Evolutionary conservation across 64 coral and sea anemone species (phyloP).

Genomic region (Pocillopora damicornis): DNA sequence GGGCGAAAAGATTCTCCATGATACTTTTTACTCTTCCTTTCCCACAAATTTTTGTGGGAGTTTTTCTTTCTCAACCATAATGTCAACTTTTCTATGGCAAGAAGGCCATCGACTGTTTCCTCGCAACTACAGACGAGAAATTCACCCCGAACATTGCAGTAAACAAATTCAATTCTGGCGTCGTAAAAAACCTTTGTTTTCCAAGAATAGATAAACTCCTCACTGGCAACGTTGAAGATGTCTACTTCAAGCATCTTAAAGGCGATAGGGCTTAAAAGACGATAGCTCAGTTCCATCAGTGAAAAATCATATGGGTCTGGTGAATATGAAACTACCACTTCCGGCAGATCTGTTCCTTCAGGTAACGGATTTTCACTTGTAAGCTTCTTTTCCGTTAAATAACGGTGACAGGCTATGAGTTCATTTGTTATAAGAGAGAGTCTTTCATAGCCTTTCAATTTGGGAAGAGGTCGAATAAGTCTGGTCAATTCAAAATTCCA

Average conservation of each 20-base stretch:
- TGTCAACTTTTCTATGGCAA: background rate
- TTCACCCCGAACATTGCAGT: background rate
- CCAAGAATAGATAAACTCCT: background rate
- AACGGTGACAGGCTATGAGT: background rate
- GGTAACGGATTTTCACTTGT: too few relatives aligned
- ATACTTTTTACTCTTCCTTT: background rate
- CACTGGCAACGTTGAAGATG: background rate
- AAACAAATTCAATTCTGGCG: background rate
- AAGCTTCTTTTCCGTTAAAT: too few relatives aligned
- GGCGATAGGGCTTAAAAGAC: background rate
- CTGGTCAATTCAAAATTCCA: constrained; percentile 10
- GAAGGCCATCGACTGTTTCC: background rate
- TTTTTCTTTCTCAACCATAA: background rate
- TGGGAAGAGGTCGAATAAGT: background rate
- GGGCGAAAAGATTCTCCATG: background rate
- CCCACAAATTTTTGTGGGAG: background rate
- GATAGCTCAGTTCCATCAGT: background rate
- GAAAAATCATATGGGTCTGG: background rate
- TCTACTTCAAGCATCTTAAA: background rate
- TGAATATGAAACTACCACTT: background rate
- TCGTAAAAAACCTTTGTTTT: background rate
- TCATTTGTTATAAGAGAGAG: background rate
- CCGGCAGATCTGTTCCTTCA: background rate
- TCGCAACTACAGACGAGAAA: background rate
- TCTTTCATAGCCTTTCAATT: background rate